Percentiles rank a stretch among this genome's conserved stretches.
phyloP scores from a whole-genome alignment of 2,113 vertebrate genomes.

The Prunella fulvescens region DNA sequence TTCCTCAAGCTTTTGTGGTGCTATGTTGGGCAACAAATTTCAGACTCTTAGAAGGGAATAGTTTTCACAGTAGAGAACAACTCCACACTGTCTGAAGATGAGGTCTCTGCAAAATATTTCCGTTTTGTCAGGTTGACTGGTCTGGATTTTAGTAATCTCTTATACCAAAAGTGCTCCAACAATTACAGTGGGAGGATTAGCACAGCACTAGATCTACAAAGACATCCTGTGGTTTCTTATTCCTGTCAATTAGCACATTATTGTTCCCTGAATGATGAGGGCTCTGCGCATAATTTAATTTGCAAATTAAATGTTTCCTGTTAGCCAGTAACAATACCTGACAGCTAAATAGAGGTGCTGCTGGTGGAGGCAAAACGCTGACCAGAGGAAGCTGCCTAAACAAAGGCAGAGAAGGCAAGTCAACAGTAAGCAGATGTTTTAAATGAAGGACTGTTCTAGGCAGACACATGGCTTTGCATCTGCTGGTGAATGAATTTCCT shows the following conservation, averaged over 20 bases:
- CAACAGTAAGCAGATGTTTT: slow-evolving; percentile 26
- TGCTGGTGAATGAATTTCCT: background rate
- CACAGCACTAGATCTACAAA: background rate
- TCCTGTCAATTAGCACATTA: slow-evolving; percentile 64
- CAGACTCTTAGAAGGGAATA: background rate
- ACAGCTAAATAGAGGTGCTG: slow-evolving; percentile 40
- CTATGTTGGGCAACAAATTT: background rate
- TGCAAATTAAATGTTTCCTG: slow-evolving; percentile 66
- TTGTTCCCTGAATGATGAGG: slow-evolving; percentile 27
- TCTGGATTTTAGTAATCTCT: background rate
- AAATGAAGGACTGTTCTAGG: background rate
- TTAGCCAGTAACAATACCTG: slow-evolving; percentile 34
- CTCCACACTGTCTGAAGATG: background rate
- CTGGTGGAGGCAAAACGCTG: background rate
- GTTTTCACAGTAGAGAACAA: background rate
- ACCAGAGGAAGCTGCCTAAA: background rate
- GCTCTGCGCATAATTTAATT: slow-evolving; percentile 37
- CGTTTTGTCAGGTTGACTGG: background rate
- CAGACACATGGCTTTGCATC: background rate
- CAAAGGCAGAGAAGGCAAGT: background rate
- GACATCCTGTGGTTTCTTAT: slow-evolving; percentile 38
- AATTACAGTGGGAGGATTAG: background rate
- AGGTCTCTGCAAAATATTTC: background rate
- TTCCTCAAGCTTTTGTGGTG: background rate
- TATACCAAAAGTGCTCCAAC: background rate